Percentiles rank a stretch among this genome's conserved stretches.
Evolutionary conservation across 2,888 invertebrate genomes (phyloP).

Genomic region (Falcaria lacertinaria): DNA sequence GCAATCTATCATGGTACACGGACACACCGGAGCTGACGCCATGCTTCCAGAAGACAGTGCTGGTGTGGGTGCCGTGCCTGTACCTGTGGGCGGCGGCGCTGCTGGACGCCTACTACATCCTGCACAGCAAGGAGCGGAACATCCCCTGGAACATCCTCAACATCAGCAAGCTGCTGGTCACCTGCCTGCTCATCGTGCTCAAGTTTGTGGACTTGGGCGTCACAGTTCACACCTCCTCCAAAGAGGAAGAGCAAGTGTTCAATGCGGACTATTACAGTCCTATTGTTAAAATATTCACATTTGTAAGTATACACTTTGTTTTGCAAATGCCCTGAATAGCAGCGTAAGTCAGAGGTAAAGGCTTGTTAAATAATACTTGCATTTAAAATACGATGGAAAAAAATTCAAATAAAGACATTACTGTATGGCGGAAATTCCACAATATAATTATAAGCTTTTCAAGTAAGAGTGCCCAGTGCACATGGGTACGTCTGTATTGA

Average conservation of each 20-base stretch:
- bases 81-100: conserved; percentile 89
- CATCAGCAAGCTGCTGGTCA: conserved; percentile 84
- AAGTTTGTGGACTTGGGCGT: conserved; percentile 84
- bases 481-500: neutral
- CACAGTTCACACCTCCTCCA: conserved; percentile 77
- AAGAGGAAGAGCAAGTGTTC: conserved; percentile 72
- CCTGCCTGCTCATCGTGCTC: conserved; percentile 82
- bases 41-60: conserved; percentile 94
- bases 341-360: too few species aligned
- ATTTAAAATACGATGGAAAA: too few species aligned
- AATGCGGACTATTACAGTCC: conserved; percentile 89
- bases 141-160: conserved; percentile 89
- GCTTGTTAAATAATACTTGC: too few species aligned
- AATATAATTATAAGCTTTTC: too few species aligned
- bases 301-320: too few species aligned
- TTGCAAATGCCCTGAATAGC: too few species aligned
- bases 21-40: conserved; percentile 90
- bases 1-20: conserved; percentile 88
- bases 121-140: conserved; percentile 86
- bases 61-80: conserved; percentile 93
- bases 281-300: conserved; percentile 86
- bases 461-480: too few species aligned
- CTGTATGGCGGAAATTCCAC: too few species aligned
- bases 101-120: conserved; percentile 87
- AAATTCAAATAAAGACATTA: too few species aligned